A percentile compares a stretch with the other conserved stretches of the same genome.
Evolutionary conservation across 1,140 invertebrate species (phyloP).

Genomic region (Diabrotica undecimpunctata): DNA sequence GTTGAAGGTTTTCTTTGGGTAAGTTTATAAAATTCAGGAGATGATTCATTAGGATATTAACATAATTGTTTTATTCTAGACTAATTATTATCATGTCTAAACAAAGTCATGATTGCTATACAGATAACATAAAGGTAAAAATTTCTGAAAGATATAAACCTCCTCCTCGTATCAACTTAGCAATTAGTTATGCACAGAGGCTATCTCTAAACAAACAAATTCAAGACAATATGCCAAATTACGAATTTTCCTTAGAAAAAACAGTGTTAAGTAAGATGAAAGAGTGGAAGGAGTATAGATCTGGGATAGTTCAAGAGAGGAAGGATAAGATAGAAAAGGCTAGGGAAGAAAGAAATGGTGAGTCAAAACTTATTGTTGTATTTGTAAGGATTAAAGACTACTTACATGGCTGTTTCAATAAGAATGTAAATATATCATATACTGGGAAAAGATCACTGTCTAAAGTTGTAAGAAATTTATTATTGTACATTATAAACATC

Average conservation of each 20-base stretch:
- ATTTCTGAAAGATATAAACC: constrained; percentile 81
- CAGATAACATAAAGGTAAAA: constrained; percentile 82
- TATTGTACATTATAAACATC: too few relatives aligned
- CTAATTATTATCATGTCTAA: constrained; percentile 10
- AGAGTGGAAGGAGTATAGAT: constrained; percentile 62
- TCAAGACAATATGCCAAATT: constrained; percentile 52
- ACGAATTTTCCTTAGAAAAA: constrained; percentile 70
- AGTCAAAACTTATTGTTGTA: too few relatives aligned
- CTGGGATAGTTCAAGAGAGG: constrained; percentile 56
- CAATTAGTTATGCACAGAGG: constrained; percentile 62
- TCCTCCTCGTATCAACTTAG: constrained; percentile 66
- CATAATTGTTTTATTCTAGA: not conserved
- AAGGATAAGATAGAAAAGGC: constrained; percentile 52
- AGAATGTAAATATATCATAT: too few relatives aligned
- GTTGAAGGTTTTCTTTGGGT: not conserved
- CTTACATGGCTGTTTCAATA: too few relatives aligned
- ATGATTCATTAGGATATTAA: not conserved
- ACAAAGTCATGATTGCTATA: constrained; percentile 47
- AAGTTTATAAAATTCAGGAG: not conserved
- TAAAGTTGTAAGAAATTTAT: too few relatives aligned
- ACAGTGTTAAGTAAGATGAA: constrained; percentile 65
- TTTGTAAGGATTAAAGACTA: too few relatives aligned
- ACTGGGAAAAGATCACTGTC: too few relatives aligned
- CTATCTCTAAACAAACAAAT: constrained; percentile 54
- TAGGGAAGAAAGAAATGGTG: constrained; percentile 27